Base-by-base conservation (phyloP, 2,888 invertebrate species). In the Cataglyphis altisquamis region DNA sequence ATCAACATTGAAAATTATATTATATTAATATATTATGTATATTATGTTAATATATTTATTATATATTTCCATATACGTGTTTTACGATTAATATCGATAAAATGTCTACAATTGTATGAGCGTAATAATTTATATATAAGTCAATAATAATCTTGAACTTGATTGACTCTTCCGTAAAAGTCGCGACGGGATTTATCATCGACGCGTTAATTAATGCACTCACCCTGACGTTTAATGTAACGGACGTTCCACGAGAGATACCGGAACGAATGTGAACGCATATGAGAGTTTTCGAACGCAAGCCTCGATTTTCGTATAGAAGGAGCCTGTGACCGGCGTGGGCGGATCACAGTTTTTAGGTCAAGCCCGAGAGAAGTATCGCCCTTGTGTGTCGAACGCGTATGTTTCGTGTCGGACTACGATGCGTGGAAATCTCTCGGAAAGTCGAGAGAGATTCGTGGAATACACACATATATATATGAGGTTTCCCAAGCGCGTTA, bases 301-400 rank as follows among this genome's bases (percentile, higher is more conserved):
- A 45, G 18, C 70, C 21, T 45, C 21, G 55, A 12, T 70, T 70
- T n/a, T 15, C 9, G n/a, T 77, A 10, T 60, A 70, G 78, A 78
- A 57, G 32, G 41, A 60, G 77, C 18, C 57, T 52, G 57, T 68
- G 72, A 78, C 57, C 45, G 21, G 41, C 57, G 81, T 75, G 62
- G 77, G 77, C 78, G 81, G 45, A 15, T 41, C 57, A 21, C 41
- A 21, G 72, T 78, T 78, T 78, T 72, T 78, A 78, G 78, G 78
- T 78, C 78, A 78, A 78, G 78, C 32, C 25, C 21, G 57, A 72
- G 57, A 72, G 73, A 78, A 78, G 72, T 67, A 67, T 77, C 68
- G 55, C 45, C 60, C 41, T 78, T 78, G 73, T 78, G 73, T 60
- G 41, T 72, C 45, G 32, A 12, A 57, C n/a, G 18, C 77, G 45